Percentiles rank a stretch among this genome's conserved stretches.
Evolutionary conservation across 2,113 vertebrate species (phyloP).

Genomic region (Procavia capensis): DNA sequence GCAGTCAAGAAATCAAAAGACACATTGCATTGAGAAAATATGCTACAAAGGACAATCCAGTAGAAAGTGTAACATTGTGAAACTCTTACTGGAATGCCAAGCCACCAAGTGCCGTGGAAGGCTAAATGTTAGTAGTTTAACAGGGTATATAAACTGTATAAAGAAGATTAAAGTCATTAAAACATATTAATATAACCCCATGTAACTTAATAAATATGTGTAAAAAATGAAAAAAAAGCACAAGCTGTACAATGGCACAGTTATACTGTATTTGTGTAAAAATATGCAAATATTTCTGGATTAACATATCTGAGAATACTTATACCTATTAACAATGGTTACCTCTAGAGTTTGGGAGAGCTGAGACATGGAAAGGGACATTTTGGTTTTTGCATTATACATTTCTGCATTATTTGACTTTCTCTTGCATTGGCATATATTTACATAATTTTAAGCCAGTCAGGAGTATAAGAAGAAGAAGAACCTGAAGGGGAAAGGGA

Average conservation of each 20-base stretch:
- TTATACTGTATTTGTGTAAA: neutral
- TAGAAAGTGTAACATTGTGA: neutral
- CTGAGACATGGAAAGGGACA: accelerated
- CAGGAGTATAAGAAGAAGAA: neutral
- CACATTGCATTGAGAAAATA: no score
- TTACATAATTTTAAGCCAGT: neutral
- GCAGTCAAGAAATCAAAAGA: no score
- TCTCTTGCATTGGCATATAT: neutral
- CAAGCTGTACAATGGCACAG: neutral
- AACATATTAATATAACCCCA: neutral
- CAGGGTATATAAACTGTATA: neutral
- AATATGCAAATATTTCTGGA: neutral
- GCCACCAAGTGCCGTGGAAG: no score
- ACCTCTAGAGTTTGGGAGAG: neutral
- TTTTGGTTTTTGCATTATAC: neutral
- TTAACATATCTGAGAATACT: neutral
- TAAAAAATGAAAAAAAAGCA: neutral
- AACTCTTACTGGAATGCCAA: neutral
- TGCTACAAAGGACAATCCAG: no score
- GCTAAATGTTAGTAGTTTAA: neutral
- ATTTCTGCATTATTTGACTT: neutral
- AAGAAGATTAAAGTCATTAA: neutral
- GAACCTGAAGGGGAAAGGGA: neutral
- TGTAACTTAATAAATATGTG: neutral
- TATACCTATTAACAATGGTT: neutral